Base-by-base conservation (phyloP, 2,797 vertebrate species). In the Centropyge bicolor region DNA sequence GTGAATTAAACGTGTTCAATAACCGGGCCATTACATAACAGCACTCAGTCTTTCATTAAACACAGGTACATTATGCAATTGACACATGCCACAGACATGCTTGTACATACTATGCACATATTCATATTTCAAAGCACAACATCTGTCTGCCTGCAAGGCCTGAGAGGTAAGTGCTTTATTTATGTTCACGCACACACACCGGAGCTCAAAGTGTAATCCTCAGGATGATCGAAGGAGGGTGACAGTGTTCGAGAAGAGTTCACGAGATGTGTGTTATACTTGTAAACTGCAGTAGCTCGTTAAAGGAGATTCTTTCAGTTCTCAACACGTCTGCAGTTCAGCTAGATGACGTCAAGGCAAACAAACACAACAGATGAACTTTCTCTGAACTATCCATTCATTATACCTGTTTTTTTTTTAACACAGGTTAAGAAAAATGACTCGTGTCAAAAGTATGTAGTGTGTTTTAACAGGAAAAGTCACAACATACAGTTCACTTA, bases 1-100 rank as follows among this genome's bases (percentile, higher is more conserved):
- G 74, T 83, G 72, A 86, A 89, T 90, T 63, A 76, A 85, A 85
- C 70, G 86, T 81, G 87, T 89, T 92, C 90, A 86, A 88, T 91
- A 85, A 92, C 79, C 80, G 16, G 86, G 83, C n/a, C 81, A 27
- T 93, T 92, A 77, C 76, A 14, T 86, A 93, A 94, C 74, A 51
- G 38, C 38, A 45, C 61, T 14, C 69, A 38, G 94, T 93, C 38
- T 80, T 89, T 87, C 83, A 89, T 90, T 80, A 87, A 87, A 81
- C 65, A 60, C 81, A 91, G 83, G 84, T 88, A 62, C 67, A 52
- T 89, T 88, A 88, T 81, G 86, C 70, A 88, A 88, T 60, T 13
- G 70, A 76, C 81, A 83, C 74, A 63, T 72, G 78, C 3, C 40
- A 52, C 27, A 43, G 24, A 76, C 27, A 52, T n/a, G 40, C 65